Base-by-base conservation (phyloP, 2,797 vertebrate species). In the Spatula versicolor region DNA sequence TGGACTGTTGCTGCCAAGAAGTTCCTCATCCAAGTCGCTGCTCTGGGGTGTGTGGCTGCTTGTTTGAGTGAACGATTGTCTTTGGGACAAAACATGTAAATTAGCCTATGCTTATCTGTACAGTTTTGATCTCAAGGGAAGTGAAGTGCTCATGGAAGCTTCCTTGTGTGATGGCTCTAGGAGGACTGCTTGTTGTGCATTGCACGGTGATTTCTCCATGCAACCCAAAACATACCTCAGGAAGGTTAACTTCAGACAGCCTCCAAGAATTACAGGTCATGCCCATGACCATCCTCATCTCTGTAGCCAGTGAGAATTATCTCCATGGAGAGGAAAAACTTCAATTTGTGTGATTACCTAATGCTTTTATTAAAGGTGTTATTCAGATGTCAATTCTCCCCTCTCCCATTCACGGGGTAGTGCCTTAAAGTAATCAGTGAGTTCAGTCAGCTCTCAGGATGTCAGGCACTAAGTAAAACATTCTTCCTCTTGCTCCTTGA, bases 391-490 rank as follows among this genome's bases (percentile, higher is more conserved):
- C 39, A 9, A 35, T 48, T 48, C 46, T 48, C 26, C 28, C 60
- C 2, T 0, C 9, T 73, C 22, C 16, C 7, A 17, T 43, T 76
- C 16, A 28, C 10, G 33, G 7, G 30, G 18, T 10, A 26, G 17
- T 54, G 13, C 37, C 64, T 59, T 52, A 52, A 68, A 85, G 52
- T n/a, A 46, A n/a, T 45, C 39, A 12, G 22, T n/a, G 17, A 52
- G n/a, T 77, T 77, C 28, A 52, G 45, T 41, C 39, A 31, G n/a
- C 19, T 18, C 7, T 54, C 25, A 46, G 41, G 17, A 33, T 55
- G 45, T 35, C 39, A 81, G 30, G 23, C 55, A 11, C 22, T 22
- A 59, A 62, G 35, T 83, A 75, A 88, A 64, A 41, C 4, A 33
- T 88, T 73, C 20, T 68, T 14, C 14, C 5, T 2, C 25, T 59